Percentiles rank a stretch among this genome's conserved stretches.
Evolutionary conservation across 1,140 invertebrate genomes (phyloP).

Genomic region (Brachionus plicatilis): DNA sequence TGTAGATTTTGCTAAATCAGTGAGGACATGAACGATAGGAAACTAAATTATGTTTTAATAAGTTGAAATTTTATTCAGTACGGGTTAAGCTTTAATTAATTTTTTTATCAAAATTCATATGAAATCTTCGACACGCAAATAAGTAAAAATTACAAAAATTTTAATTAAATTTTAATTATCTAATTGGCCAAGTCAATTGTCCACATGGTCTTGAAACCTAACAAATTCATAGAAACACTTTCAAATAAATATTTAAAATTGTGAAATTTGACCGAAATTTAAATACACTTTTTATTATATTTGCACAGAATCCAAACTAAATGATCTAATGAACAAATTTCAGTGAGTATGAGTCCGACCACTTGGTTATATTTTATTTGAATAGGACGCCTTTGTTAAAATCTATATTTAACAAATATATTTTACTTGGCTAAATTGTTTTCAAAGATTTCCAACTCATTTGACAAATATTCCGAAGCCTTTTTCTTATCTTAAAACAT

Average conservation of each 20-base stretch:
- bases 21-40: not conserved
- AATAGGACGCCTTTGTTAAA: not conserved
- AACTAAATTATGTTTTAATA: not conserved
- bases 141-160: not conserved
- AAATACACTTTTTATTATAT: not conserved
- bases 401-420: not conserved
- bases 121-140: not conserved
- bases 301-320: not conserved
- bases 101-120: not conserved
- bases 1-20: not conserved
- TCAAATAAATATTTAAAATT: not conserved
- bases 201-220: not conserved
- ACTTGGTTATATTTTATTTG: not conserved
- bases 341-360: not conserved
- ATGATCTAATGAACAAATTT: not conserved
- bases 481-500: not conserved
- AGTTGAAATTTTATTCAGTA: not conserved
- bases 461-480: not conserved
- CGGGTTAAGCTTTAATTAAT: not conserved
- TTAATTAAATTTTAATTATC: not conserved
- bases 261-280: not conserved
- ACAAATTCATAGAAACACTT: not conserved
- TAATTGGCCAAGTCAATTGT: not conserved
- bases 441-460: not conserved
- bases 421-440: not conserved